A percentile compares a stretch with the other conserved stretches of the same genome.
Evolutionary conservation across 1,140 invertebrate genomes (phyloP).

Genomic region (Meloidogyne chitwoodi): DNA sequence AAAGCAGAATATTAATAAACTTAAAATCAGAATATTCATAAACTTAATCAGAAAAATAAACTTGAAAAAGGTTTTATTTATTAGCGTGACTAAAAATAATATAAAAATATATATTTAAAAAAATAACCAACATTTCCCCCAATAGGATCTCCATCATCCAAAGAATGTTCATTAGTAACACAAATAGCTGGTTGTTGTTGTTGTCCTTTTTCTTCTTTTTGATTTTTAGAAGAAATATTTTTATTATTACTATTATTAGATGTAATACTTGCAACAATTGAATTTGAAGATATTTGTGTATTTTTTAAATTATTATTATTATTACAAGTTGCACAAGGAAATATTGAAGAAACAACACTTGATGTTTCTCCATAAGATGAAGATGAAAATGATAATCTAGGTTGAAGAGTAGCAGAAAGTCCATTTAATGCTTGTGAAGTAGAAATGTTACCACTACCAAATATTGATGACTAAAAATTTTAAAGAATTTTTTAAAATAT

Average conservation of each 20-base stretch:
- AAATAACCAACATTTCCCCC: constrained; percentile 53
- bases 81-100: no score
- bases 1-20: no score
- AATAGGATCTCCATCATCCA: constrained; percentile 54
- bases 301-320: constrained; percentile 1
- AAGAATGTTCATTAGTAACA: constrained; percentile 46
- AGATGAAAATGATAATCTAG: neutral
- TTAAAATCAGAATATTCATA: no score
- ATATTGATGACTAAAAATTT: neutral
- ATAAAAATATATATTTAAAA: neutral
- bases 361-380: neutral
- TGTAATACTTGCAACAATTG: neutral
- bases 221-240: constrained; percentile 4
- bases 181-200: constrained; percentile 49
- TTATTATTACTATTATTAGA: neutral
- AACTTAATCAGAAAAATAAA: no score
- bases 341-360: constrained; percentile 4
- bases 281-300: constrained; percentile 6
- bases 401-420: neutral
- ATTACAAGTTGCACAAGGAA: constrained; percentile 4
- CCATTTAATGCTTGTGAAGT: constrained; percentile 1
- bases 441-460: neutral
- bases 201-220: neutral
- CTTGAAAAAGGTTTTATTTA: no score
- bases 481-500: no score